phyloP scores from a whole-genome alignment of 2,113 vertebrate species.

The Calidris pugnax region DNA sequence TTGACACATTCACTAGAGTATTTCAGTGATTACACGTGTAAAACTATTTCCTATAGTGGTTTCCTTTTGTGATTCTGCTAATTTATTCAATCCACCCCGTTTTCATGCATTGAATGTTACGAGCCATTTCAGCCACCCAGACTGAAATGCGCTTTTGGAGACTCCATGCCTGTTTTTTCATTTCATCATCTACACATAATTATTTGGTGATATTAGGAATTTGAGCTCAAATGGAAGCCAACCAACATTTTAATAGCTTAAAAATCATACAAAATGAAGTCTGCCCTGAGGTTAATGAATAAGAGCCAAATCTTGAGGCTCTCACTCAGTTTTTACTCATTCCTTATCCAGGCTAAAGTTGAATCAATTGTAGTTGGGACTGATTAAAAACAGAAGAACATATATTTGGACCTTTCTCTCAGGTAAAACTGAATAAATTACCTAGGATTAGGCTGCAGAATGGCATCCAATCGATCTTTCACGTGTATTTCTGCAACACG shows the following conservation, averaged over 20 bases:
- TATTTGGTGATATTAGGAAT: slow-evolving; percentile 68
- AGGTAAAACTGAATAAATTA: slow-evolving; percentile 59
- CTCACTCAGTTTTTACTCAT: slow-evolving; percentile 5
- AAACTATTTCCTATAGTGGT: slow-evolving; percentile 81
- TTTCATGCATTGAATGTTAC: slow-evolving; percentile 69
- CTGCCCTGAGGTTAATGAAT: slow-evolving; percentile 67
- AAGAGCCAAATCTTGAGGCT: slow-evolving; percentile 56
- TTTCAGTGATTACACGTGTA: slow-evolving; percentile 76
- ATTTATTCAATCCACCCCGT: slow-evolving; percentile 77
- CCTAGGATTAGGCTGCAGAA: slow-evolving; percentile 49
- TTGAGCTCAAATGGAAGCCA: slow-evolving; percentile 58
- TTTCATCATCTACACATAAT: slow-evolving; percentile 70
- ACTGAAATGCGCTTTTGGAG: slow-evolving; percentile 53
- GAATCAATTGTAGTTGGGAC: slow-evolving; percentile 41
- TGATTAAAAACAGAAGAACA: slow-evolving; percentile 63
- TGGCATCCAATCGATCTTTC: slow-evolving; percentile 46
- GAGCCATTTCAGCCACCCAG: slow-evolving; percentile 68
- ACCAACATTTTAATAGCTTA: slow-evolving; percentile 62
- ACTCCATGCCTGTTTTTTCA: slow-evolving; percentile 58
- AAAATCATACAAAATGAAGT: slow-evolving; percentile 59
- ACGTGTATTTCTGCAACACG: neutral
- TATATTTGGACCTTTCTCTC: slow-evolving; percentile 35
- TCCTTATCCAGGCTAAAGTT: slow-evolving; percentile 57
- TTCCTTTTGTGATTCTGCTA: slow-evolving; percentile 83
- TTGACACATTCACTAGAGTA: slow-evolving; percentile 78